Evolutionary conservation across 1,140 invertebrate genomes (phyloP).

Genomic region (Leptonema lineaticorne): DNA sequence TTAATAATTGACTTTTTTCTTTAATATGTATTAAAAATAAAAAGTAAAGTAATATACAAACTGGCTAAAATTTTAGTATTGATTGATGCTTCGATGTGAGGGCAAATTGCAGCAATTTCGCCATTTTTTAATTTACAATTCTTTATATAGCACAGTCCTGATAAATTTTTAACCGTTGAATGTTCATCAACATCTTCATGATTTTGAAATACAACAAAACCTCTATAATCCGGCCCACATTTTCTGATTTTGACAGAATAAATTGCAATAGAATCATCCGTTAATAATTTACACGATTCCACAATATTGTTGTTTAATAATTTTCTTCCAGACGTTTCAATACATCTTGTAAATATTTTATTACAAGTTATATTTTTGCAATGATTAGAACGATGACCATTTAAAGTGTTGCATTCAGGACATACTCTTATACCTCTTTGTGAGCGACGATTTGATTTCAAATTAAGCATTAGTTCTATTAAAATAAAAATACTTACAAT

Average conservation of each 20-base stretch:
- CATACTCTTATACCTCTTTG: constrained; percentile 66
- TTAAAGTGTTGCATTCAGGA: constrained; percentile 76
- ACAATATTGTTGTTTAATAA: constrained; percentile 63
- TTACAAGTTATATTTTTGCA: constrained; percentile 79
- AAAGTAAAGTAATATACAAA: constrained; percentile 10
- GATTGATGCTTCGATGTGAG: constrained; percentile 70
- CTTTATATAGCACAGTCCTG: constrained; percentile 17
- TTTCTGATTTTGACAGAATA: constrained; percentile 71
- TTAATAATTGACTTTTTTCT: not conserved
- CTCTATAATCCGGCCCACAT: constrained; percentile 69
- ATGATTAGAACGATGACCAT: constrained; percentile 70
- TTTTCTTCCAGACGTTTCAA: not conserved
- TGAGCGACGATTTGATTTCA: not conserved
- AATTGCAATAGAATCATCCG: constrained; percentile 62
- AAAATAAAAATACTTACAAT: too few species aligned
- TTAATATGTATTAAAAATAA: not conserved
- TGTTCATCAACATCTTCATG: not conserved
- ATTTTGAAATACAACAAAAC: constrained; percentile 67
- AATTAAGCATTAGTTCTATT: not conserved
- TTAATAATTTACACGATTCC: constrained; percentile 71
- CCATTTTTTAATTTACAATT: constrained; percentile 32
- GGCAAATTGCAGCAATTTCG: constrained; percentile 51
- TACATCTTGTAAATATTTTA: constrained; percentile 59
- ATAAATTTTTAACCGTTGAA: constrained; percentile 12
- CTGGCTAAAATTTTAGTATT: constrained; percentile 51